phyloP scores from a whole-genome alignment of 2,888 invertebrate species.

The Coenonympha glycerion region DNA sequence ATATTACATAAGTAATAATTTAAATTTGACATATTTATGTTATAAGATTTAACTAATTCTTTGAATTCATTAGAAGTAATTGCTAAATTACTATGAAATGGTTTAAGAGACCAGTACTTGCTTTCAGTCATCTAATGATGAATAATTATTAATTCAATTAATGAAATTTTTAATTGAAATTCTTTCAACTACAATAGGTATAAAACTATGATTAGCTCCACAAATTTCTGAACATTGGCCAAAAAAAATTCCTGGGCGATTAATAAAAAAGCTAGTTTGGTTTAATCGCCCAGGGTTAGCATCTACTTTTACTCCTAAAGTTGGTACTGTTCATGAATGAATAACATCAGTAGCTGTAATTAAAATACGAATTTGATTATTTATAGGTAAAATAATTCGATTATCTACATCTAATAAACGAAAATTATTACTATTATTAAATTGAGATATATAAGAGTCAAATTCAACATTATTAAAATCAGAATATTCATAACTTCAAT shows the following conservation, averaged over 20 bases:
- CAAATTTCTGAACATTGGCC: slow-evolving; percentile 90
- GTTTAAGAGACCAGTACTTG: slow-evolving; percentile 83
- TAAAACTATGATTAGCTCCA: slow-evolving; percentile 87
- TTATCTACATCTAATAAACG: slow-evolving; percentile 59
- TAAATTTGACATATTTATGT: slow-evolving; percentile 80
- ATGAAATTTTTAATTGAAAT: slow-evolving; percentile 77
- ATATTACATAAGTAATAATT: slow-evolving; percentile 76
- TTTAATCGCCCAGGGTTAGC: slow-evolving; percentile 76
- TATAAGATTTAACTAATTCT: slow-evolving; percentile 76
- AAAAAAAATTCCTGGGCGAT: slow-evolving; percentile 79
- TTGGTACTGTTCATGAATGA: slow-evolving; percentile 80
- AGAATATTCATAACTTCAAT: slow-evolving; percentile 80
- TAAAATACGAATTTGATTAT: slow-evolving; percentile 79
- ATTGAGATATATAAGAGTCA: slow-evolving; percentile 29
- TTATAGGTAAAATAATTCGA: slow-evolving; percentile 74
- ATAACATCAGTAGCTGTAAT: slow-evolving; percentile 79
- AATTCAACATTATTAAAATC: slow-evolving; percentile 57
- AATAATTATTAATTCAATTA: slow-evolving; percentile 64
- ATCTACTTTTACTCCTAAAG: slow-evolving; percentile 79
- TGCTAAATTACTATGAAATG: slow-evolving; percentile 78
- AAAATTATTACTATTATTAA: slow-evolving; percentile 15
- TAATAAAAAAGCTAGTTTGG: slow-evolving; percentile 75
- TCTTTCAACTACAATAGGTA: slow-evolving; percentile 75
- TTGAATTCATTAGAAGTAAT: slow-evolving; percentile 77
- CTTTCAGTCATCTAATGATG: slow-evolving; percentile 79